Percentiles rank a stretch among this genome's conserved stretches.
Evolutionary conservation across 2,888 invertebrate species (phyloP).

Genomic region (Cosmia pyralina): DNA sequence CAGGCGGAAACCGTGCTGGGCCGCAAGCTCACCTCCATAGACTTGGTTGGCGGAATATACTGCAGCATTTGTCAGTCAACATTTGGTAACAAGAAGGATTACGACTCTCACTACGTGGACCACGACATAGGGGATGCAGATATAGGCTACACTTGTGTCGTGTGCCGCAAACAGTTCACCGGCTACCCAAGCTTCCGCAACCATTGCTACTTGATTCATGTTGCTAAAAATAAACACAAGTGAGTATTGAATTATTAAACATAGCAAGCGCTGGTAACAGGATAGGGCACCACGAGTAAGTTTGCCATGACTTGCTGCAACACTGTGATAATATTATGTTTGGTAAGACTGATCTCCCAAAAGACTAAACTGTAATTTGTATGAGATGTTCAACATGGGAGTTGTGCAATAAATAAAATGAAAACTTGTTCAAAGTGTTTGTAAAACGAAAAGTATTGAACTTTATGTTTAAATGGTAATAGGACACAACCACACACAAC

Average conservation of each 20-base stretch:
- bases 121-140: conserved; percentile 75
- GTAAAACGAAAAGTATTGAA: background rate
- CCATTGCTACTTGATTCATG: conserved; percentile 90
- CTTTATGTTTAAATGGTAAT: background rate
- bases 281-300: background rate
- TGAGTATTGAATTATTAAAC: conserved; percentile 70
- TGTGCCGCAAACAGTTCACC: conserved; percentile 88
- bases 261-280: background rate
- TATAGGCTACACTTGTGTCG: conserved; percentile 90
- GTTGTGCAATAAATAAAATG: background rate
- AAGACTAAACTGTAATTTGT: background rate
- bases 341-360: background rate
- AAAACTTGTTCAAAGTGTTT: background rate
- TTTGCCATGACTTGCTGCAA: background rate
- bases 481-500: background rate
- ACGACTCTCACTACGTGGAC: conserved; percentile 88
- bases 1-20: conserved; percentile 54
- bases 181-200: conserved; percentile 90
- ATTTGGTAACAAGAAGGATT: conserved; percentile 88
- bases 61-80: conserved; percentile 89
- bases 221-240: conserved; percentile 89
- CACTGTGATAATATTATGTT: background rate
- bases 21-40: conserved; percentile 81
- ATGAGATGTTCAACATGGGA: background rate
- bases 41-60: conserved; percentile 88